Evolutionary conservation across 2,797 vertebrate species (phyloP).

Genomic region (Anableps anableps): DNA sequence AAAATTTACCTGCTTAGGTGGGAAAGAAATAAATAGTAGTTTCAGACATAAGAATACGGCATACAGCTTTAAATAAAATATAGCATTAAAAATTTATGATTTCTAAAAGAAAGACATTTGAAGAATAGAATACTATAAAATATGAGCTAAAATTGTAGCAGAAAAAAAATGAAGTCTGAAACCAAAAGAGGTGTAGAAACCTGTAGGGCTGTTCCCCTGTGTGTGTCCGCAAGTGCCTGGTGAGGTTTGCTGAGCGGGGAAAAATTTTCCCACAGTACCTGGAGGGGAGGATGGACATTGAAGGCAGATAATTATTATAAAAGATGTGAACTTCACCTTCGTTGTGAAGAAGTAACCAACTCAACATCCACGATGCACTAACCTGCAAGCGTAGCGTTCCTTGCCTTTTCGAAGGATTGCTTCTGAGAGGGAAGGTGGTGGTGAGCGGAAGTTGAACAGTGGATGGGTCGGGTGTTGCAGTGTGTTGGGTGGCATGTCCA

Average conservation of each 20-base stretch:
- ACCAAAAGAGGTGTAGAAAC: slow-evolving; percentile 62
- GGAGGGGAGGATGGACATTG: slow-evolving; percentile 7
- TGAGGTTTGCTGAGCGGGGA: slow-evolving; percentile 97
- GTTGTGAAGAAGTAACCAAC: background rate
- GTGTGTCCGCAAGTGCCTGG: slow-evolving; percentile 97
- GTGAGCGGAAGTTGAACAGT: slow-evolving; percentile 95
- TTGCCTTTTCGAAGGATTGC: slow-evolving; percentile 99
- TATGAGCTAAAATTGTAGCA: background rate
- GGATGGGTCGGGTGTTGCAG: slow-evolving; percentile 95
- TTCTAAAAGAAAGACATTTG: background rate
- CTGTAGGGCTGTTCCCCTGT: slow-evolving; percentile 99
- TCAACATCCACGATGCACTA: background rate
- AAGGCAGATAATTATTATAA: background rate
- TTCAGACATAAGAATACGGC: background rate
- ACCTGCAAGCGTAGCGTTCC: slow-evolving; percentile 99
- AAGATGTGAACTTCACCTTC: background rate
- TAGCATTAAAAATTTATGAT: background rate
- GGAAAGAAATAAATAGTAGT: background rate
- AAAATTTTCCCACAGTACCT: slow-evolving; percentile 99
- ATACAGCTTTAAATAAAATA: background rate
- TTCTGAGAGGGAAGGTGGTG: slow-evolving; percentile 93
- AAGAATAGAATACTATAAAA: background rate
- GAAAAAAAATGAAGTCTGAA: background rate
- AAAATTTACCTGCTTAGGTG: background rate
- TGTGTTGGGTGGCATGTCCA: slow-evolving; percentile 86